A percentile compares a stretch with the other conserved stretches of the same genome.
Evolutionary conservation across 1,140 invertebrate species (phyloP).

Genomic region (Drosophila yakuba): DNA sequence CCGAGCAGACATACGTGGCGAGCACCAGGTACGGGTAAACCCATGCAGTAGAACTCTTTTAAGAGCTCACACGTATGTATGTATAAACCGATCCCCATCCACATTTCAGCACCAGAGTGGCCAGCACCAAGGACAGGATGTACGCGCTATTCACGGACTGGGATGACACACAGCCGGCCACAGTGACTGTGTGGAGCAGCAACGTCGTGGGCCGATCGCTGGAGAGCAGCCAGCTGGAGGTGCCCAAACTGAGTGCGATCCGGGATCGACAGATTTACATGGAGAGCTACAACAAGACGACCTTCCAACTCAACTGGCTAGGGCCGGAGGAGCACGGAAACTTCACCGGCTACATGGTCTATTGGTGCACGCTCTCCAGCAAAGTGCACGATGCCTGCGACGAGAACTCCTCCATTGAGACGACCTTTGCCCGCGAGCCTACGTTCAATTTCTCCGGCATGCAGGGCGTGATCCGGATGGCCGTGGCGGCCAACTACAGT

Average conservation of each 20-base stretch:
- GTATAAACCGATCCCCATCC: too few relatives aligned
- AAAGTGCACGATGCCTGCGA: slow-evolving; percentile 6
- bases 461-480: neutral
- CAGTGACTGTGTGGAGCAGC: slow-evolving; percentile 15
- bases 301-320: slow-evolving; percentile 1
- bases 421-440: too few relatives aligned
- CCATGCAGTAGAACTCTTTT: too few relatives aligned
- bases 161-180: neutral
- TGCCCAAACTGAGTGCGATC: slow-evolving; percentile 7
- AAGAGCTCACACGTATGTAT: too few relatives aligned
- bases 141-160: slow-evolving; percentile 5
- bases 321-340: neutral
- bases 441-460: neutral
- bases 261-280: neutral
- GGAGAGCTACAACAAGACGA: neutral
- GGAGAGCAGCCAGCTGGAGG: slow-evolving; percentile 9
- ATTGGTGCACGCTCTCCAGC: slow-evolving; percentile 14
- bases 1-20: neutral
- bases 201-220: slow-evolving; percentile 17
- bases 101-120: neutral
- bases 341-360: slow-evolving; percentile 29
- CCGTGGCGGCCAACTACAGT: slow-evolving; percentile 22
- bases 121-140: neutral
- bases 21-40: neutral
- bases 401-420: neutral